Percentiles rank a stretch among this genome's conserved stretches.
phyloP scores from a whole-genome alignment of 1,140 invertebrate species.

The Dolichoris vasculosae region DNA sequence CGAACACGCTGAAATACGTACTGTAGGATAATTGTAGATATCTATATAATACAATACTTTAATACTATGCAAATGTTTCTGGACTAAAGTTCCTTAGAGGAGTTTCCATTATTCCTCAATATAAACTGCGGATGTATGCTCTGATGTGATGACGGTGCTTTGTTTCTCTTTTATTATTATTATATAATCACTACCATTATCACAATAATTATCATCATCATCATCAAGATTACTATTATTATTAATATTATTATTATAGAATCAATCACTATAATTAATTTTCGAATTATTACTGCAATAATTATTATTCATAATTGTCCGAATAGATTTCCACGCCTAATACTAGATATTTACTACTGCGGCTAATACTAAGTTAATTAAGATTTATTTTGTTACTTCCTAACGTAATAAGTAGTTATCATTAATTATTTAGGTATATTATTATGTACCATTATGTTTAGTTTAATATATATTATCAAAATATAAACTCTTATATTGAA shows the following conservation, averaged over 20 bases:
- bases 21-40: slow-evolving; percentile 49
- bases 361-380: slow-evolving; percentile 55
- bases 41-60: slow-evolving; percentile 53
- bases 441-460: slow-evolving; percentile 61
- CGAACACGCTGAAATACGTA: slow-evolving; percentile 45
- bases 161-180: slow-evolving; percentile 68
- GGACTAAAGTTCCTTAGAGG: slow-evolving; percentile 72
- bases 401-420: slow-evolving; percentile 36
- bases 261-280: slow-evolving; percentile 40
- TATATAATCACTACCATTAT: slow-evolving; percentile 43
- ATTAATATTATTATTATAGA: neutral
- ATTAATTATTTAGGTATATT: slow-evolving; percentile 53
- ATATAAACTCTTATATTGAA: slow-evolving; percentile 68
- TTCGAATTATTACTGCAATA: slow-evolving; percentile 42
- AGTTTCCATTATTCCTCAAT: slow-evolving; percentile 31
- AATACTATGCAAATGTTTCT: slow-evolving; percentile 61
- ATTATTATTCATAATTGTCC: slow-evolving; percentile 30
- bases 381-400: slow-evolving; percentile 57
- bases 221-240: slow-evolving; percentile 53
- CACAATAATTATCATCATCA: slow-evolving; percentile 49
- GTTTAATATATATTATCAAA: slow-evolving; percentile 66
- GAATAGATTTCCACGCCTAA: slow-evolving; percentile 34
- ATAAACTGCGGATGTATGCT: slow-evolving; percentile 61
- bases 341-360: slow-evolving; percentile 34
- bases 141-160: slow-evolving; percentile 74